Conservation (phyloP, 2,113 vertebrate genomes). For the Pelmatolapia mariae region DNA sequence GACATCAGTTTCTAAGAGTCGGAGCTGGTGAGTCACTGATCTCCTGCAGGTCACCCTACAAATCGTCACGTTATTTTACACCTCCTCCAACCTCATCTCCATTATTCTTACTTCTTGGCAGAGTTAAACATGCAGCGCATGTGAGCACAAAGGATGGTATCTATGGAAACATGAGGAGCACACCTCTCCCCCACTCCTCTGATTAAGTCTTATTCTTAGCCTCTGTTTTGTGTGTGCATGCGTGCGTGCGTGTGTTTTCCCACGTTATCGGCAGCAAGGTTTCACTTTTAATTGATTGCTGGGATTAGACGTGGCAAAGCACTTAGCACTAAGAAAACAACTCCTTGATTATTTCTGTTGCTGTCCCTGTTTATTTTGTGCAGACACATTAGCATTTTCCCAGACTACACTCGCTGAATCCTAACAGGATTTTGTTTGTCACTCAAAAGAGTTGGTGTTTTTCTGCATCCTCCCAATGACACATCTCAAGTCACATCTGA, state of each 20-base stretch:
- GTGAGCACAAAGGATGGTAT: conserved; percentile 34
- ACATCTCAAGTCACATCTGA: conserved; percentile 17
- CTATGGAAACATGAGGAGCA: conserved; percentile 43
- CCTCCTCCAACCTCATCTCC: neutral
- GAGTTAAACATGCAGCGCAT: neutral
- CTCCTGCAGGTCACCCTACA: neutral
- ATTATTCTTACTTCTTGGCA: neutral
- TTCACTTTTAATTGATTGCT: conserved; percentile 17
- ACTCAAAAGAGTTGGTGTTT: conserved; percentile 12
- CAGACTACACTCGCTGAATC: neutral
- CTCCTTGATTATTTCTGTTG: conserved; percentile 1
- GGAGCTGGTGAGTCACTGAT: conserved; percentile 16
- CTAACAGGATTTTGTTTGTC: conserved; percentile 23
- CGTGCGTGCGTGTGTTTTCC: neutral
- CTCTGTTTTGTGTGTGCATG: neutral
- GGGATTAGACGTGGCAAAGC: neutral
- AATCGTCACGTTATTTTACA: conserved; percentile 1
- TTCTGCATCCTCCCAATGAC: neutral
- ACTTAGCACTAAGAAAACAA: neutral
- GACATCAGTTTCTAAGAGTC: neutral
- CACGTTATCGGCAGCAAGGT: neutral
- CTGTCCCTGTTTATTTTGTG: neutral
- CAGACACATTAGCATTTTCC: conserved; percentile 9
- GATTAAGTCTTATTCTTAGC: neutral
- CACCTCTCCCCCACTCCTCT: neutral